Evolutionary conservation across 2,888 invertebrate genomes (phyloP), one percentile per base, ranked within the genome.

Genomic region (Drosophila sordidula): DNA sequence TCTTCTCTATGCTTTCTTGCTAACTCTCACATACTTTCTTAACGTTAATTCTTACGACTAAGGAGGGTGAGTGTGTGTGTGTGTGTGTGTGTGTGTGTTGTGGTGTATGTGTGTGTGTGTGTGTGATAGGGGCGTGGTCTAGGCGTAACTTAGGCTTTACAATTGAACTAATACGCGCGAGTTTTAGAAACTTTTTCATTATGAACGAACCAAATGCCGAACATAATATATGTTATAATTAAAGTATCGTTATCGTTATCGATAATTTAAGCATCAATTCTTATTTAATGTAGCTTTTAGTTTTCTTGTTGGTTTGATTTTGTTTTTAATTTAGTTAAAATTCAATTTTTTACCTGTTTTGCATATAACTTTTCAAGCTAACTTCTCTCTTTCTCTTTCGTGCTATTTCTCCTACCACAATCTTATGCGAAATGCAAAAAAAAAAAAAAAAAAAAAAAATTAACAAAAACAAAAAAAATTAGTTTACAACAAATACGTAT

Each of bases 81-180:
- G 18, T 66, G 47, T 63, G 57, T 46, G 25, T 54, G 6, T 29
- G 14, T 32, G 16, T 42, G 14, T 57, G 14, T 42, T 32, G 34
- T 26, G 18, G 22, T 14, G 42, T 41, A 34, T 56, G 34, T 34
- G 52, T n/a, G n/a, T n/a, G 6, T 39, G 45, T 54, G 51, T 72
- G 12, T 45, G 65, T 52, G 36, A 9, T n/a, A 47, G 69, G 57
- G 76, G 83, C 74, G 70, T 77, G 77, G 74, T 81, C 76, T 80
- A 77, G 77, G 79, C 79, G 66, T 71, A 84, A 82, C 81, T 78
- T 81, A 74, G 69, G 79, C 58, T 75, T 87, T 82, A 82, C 83
- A 86, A 84, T 84, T 84, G 68, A 83, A 84, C 84, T 84, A 84
- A 84, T 78, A 85, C 75, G 80, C 79, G 71, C 80, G 79, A 87